Conservation (phyloP, 2,888 invertebrate genomes). For the Erannis defoliaria region DNA sequence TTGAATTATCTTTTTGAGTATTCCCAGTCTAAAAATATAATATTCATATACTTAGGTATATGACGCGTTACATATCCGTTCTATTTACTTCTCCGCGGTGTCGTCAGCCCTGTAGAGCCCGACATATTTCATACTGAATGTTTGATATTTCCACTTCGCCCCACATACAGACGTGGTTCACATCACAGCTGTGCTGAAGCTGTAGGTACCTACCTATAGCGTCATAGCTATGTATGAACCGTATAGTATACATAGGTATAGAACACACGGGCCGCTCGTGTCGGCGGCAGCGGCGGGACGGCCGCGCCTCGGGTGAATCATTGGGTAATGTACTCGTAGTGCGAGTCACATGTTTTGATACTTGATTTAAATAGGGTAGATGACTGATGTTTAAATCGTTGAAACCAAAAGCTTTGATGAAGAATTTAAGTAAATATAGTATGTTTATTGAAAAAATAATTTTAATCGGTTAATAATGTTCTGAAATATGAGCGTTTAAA, state of each 20-base stretch:
- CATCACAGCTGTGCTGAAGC: constrained; percentile 7
- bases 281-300: constrained; percentile 56
- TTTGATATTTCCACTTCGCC: neutral
- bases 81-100: no score
- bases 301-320: constrained; percentile 80
- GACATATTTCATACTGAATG: neutral
- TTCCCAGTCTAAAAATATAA: no score
- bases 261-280: constrained; percentile 53
- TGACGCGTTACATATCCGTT: no score
- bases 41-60: no score
- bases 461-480: no score
- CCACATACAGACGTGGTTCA: constrained; percentile 23
- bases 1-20: no score
- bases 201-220: constrained; percentile 6
- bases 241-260: constrained; percentile 21
- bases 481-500: no score
- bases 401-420: no score
- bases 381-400: no score
- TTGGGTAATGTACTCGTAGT: constrained; percentile 67
- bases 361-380: constrained; percentile 46
- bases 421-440: no score
- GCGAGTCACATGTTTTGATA: constrained; percentile 55
- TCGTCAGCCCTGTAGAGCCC: no score
- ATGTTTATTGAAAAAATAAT: no score
- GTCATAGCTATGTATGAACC: constrained; percentile 9